These are phyloP conservation scores for Hirtodrosophila histrioides DNA, from an alignment of 2,888 invertebrate genomes.

Conservation along the genomic window DNA sequence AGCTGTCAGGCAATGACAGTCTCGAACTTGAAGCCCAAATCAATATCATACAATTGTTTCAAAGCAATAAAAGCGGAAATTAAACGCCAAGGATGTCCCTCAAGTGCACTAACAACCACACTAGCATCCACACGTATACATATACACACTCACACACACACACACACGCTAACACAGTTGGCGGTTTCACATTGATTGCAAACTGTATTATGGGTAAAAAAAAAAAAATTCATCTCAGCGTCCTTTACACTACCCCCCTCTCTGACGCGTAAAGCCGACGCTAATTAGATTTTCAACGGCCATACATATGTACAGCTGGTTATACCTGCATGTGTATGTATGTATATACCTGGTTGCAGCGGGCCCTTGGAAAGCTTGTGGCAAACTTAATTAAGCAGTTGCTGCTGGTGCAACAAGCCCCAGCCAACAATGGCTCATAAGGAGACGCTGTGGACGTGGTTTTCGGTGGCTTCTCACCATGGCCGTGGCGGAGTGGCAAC, in stretches of 20 bases:
- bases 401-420: conserved; percentile 50
- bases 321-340: neutral
- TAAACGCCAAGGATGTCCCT: conserved; percentile 61
- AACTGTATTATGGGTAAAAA: conserved; percentile 53
- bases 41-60: conserved; percentile 62
- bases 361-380: conserved; percentile 45
- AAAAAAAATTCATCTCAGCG: conserved; percentile 36
- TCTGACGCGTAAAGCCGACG: conserved; percentile 36
- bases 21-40: conserved; percentile 31
- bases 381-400: conserved; percentile 73
- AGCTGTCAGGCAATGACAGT: neutral
- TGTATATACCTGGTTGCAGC: conserved; percentile 14
- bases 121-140: conserved; percentile 14
- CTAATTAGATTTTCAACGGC: conserved; percentile 64
- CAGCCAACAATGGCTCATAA: conserved; percentile 44
- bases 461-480: conserved; percentile 9
- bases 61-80: conserved; percentile 58
- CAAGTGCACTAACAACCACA: conserved; percentile 58
- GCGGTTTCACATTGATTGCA: conserved; percentile 59
- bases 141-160: neutral
- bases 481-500: conserved; percentile 20
- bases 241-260: neutral
- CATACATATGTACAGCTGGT: conserved; percentile 5
- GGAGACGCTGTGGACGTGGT: conserved; percentile 17
- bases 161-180: conserved; percentile 20